Evolutionary conservation across 2,113 vertebrate genomes (phyloP), one percentile per base, ranked within the genome.

Genomic region (Enhydra lutris): DNA sequence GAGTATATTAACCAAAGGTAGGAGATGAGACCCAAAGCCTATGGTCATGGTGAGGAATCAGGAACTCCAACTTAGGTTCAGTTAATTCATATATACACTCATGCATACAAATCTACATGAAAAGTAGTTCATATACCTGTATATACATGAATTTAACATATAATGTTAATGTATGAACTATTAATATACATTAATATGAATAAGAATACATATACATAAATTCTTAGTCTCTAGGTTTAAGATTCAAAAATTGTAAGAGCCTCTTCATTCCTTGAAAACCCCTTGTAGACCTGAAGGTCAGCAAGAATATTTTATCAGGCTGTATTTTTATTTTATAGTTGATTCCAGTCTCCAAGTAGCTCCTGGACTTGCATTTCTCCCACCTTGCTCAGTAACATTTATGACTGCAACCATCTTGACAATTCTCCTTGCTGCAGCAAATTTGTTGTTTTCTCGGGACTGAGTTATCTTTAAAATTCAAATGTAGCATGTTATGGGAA

Each of bases 401-500:
- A 13, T 61, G 8, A 63, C 29, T 6, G 65, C 18, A 47, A 20
- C 26, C 26, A 13, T 61, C 63, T 42, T 47, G 31, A 83, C 45
- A 21, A 7, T 11, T 90, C 20, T 89, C 42, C 4, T 92, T 74
- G 14, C 29, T n/a, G 9, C 3, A 59, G 26, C 13, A 86, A 74
- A 78, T 4, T 36, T 61, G 6, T 86, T 79, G 11, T 63, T 96
- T 88, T 55, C 67, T 79, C 42, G 24, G 42, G 15, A 81, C 86
- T 59, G 14, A 95, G 11, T 61, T 52, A 82, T 82, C 21, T 92
- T 65, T 83, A 97, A 97, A 95, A 85, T 71, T 69, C 26, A 97
- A 93, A 90, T 94, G 20, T 84, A 24, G 23, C 29, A 24, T 73
- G 18, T 61, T 87, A 86, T 31, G 4, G 78, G 76, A 67, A 78